These are phyloP conservation scores for Pitta sordida DNA, from an alignment of 2,113 vertebrate genomes.

Conservation along the genomic window DNA sequence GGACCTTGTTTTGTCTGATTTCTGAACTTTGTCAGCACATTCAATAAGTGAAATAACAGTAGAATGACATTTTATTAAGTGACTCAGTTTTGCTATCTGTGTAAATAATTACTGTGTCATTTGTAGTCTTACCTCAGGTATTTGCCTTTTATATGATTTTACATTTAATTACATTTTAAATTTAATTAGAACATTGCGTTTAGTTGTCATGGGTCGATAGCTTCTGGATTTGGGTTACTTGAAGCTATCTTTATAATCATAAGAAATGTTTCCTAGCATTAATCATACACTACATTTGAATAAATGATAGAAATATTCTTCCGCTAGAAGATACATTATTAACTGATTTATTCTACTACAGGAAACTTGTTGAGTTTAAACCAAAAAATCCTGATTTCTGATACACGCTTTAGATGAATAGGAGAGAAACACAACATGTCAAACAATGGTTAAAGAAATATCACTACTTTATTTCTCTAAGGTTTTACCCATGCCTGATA, in stretches of 20 bases:
- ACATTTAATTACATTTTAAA: background rate
- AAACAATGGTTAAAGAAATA: background rate
- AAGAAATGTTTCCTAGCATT: background rate
- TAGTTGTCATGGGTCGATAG: fast-evolving
- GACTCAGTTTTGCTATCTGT: background rate
- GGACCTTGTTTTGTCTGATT: background rate
- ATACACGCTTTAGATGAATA: background rate
- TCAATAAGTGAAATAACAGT: background rate
- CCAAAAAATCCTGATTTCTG: background rate
- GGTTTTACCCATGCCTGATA: background rate
- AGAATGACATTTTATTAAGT: background rate
- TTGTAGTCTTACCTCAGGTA: background rate
- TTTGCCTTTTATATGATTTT: background rate
- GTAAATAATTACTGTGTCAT: background rate
- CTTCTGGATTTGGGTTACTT: background rate
- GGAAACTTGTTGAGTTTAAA: background rate
- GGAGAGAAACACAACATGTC: background rate
- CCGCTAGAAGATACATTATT: background rate
- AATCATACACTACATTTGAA: background rate
- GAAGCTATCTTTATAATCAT: background rate
- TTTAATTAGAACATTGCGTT: background rate
- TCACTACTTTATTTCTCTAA: background rate
- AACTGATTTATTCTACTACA: background rate
- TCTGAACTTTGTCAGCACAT: background rate
- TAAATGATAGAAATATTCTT: background rate